Evolutionary conservation across 2,888 invertebrate species (phyloP).

Genomic region (Cheilosia impressa): DNA sequence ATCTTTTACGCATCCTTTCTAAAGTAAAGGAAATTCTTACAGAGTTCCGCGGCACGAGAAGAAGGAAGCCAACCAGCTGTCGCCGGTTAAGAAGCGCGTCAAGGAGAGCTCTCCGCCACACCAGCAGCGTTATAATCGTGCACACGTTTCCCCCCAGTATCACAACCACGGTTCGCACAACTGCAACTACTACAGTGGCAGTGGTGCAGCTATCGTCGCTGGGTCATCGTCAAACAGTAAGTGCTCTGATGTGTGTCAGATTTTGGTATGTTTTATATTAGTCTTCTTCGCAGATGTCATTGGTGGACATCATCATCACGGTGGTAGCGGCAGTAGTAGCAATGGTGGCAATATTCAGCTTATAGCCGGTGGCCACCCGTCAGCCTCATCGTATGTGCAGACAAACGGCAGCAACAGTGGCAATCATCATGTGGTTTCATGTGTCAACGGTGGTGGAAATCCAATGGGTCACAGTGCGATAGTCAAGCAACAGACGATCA

Average conservation of each 20-base stretch:
- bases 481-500: constrained; percentile 90
- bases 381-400: constrained; percentile 77
- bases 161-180: constrained; percentile 81
- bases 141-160: constrained; percentile 83
- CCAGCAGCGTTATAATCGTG: constrained; percentile 83
- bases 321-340: constrained; percentile 75
- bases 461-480: constrained; percentile 77
- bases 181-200: constrained; percentile 80
- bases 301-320: constrained; percentile 72
- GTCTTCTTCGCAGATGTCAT: constrained; percentile 43
- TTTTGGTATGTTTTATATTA: too few relatives aligned
- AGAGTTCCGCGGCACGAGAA: constrained; percentile 87
- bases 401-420: constrained; percentile 77
- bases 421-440: constrained; percentile 71
- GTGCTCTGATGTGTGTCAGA: constrained; percentile 52
- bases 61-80: constrained; percentile 94
- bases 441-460: constrained; percentile 77
- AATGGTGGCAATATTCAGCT: constrained; percentile 75
- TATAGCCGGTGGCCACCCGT: constrained; percentile 73
- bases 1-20: constrained; percentile 71
- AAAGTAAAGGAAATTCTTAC: constrained; percentile 83
- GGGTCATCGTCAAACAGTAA: constrained; percentile 81
- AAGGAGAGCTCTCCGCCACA: constrained; percentile 97
- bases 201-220: constrained; percentile 77
- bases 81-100: constrained; percentile 98